A percentile compares a stretch with the other conserved stretches of the same genome.
Evolutionary conservation across 2,113 vertebrate species (phyloP).

Genomic region (Casuarius casuarius): DNA sequence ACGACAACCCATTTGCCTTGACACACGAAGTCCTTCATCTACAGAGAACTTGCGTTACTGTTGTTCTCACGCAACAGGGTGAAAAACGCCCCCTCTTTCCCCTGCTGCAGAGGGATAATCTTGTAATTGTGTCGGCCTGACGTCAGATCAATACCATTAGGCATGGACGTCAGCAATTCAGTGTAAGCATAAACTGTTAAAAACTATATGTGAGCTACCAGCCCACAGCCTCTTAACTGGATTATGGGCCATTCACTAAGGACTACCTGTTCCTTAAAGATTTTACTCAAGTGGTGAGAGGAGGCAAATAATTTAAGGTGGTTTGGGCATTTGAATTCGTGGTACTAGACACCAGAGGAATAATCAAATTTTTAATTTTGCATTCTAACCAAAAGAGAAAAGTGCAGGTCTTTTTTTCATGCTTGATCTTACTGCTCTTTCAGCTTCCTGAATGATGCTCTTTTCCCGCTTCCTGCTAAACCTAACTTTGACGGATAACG

Average conservation of each 20-base stretch:
- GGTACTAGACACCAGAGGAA: background rate
- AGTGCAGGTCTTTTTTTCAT: background rate
- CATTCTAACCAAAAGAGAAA: background rate
- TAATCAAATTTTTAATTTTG: background rate
- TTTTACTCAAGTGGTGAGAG: background rate
- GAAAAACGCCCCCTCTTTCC: background rate
- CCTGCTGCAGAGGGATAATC: background rate
- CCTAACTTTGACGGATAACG: background rate
- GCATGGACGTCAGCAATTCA: background rate
- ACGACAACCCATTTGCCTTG: background rate
- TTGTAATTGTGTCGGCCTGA: background rate
- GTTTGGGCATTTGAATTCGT: background rate
- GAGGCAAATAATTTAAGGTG: background rate
- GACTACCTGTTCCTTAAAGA: background rate
- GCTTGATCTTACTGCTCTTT: background rate
- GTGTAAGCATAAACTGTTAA: background rate
- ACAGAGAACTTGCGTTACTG: background rate
- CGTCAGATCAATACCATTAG: background rate
- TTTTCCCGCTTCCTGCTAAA: background rate
- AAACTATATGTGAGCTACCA: fast-evolving
- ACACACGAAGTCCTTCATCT: background rate
- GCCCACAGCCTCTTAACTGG: background rate
- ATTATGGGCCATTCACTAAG: background rate
- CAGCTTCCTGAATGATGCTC: background rate
- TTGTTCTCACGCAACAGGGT: background rate